Evolutionary conservation across 2,888 invertebrate species (phyloP).

Genomic region (Nomada goodeniana): DNA sequence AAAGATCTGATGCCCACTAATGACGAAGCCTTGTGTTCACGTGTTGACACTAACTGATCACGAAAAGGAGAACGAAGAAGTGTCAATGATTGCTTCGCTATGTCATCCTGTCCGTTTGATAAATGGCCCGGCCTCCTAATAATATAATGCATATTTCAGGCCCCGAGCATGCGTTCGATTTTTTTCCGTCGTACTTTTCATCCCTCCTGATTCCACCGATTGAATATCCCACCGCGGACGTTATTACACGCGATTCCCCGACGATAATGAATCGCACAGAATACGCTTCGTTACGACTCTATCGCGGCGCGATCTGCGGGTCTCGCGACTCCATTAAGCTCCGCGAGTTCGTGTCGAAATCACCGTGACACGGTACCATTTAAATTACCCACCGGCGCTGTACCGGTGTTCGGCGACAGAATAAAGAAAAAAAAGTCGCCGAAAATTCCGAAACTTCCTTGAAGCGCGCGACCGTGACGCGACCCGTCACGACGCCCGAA

Average conservation of each 20-base stretch:
- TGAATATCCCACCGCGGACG: background rate
- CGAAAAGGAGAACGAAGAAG: slow-evolving; percentile 66
- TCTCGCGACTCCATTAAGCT: background rate
- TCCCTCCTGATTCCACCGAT: background rate
- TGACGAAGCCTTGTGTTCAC: slow-evolving; percentile 77
- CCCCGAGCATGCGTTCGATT: background rate
- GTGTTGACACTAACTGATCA: slow-evolving; percentile 76
- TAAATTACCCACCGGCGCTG: background rate
- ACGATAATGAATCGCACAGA: slow-evolving; percentile 8
- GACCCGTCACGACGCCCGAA: background rate
- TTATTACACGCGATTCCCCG: background rate
- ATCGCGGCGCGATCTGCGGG: background rate
- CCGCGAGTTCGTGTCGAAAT: background rate
- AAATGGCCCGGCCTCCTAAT: slow-evolving; percentile 50
- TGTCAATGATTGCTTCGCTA: slow-evolving; percentile 62
- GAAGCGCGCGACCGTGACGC: background rate
- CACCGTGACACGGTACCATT: background rate
- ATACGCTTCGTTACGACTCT: slow-evolving; percentile 8
- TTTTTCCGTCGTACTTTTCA: background rate
- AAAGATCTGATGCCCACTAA: slow-evolving; percentile 78
- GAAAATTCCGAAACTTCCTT: no score
- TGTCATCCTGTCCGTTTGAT: slow-evolving; percentile 64
- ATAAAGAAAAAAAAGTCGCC: no score
- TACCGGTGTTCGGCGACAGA: no score
- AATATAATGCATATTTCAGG: slow-evolving; percentile 29